These are phyloP conservation scores for Herpailurus yagouaroundi DNA, from an alignment of 2,113 vertebrate species.

Conservation along the genomic window DNA sequence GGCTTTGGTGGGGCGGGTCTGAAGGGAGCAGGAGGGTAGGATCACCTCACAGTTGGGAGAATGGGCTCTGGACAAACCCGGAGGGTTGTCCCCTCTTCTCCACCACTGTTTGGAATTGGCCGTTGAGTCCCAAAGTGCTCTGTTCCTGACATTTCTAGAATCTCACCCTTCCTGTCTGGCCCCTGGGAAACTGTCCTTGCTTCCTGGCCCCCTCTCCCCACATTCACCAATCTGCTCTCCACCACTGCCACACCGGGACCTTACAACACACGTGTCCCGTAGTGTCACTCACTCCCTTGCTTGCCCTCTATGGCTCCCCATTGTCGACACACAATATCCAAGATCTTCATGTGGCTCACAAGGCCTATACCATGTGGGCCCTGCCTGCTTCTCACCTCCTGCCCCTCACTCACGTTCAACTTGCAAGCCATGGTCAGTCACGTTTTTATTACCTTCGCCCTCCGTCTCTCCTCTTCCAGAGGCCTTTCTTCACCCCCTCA, in stretches of 20 bases:
- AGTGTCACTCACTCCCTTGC: neutral
- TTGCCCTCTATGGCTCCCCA: neutral
- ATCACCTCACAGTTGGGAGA: neutral
- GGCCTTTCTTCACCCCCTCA: neutral
- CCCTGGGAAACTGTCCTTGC: neutral
- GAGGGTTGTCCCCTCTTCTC: neutral
- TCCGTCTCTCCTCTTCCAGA: neutral
- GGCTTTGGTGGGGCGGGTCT: neutral
- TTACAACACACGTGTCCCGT: accelerated
- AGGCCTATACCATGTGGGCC: neutral
- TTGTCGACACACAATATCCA: neutral
- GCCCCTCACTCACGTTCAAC: neutral
- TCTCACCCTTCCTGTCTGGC: neutral
- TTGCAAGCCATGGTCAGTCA: neutral
- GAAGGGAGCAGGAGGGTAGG: neutral
- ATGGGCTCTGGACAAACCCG: neutral
- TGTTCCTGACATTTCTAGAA: neutral
- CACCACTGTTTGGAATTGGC: neutral
- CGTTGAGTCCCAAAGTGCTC: neutral
- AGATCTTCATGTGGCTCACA: neutral
- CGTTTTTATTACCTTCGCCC: neutral
- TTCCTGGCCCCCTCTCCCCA: neutral
- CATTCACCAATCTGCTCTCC: neutral
- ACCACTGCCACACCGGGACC: accelerated
- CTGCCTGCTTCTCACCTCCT: neutral